Percentiles rank a stretch among this genome's conserved stretches.
Evolutionary conservation across 2,888 invertebrate species (phyloP).

Genomic region (Philonicus albiceps): DNA sequence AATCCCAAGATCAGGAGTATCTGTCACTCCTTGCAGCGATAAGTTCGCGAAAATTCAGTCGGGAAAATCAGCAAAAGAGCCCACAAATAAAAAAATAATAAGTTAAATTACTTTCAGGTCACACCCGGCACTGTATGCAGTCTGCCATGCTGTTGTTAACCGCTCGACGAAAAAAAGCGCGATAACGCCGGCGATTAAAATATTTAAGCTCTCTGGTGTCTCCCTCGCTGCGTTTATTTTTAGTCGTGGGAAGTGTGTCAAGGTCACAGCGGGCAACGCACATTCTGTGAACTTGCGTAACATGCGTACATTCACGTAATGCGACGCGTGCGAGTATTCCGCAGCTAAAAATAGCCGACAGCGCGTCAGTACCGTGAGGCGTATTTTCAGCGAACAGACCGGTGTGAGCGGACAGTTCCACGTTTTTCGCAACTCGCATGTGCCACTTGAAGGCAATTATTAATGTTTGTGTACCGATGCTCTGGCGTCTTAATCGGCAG

Average conservation of each 20-base stretch:
- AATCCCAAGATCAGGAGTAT: not conserved
- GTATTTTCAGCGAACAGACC: not conserved
- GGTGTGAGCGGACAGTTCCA: not conserved
- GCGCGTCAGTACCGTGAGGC: not conserved
- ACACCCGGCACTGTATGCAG: not conserved
- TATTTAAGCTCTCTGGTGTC: not conserved
- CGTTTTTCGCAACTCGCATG: not conserved
- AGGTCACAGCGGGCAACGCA: constrained; percentile 1
- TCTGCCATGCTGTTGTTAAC: not conserved
- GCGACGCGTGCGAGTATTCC: not conserved
- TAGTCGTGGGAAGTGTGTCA: constrained; percentile 24
- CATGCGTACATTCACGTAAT: constrained; percentile 1
- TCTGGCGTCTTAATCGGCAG: not conserved
- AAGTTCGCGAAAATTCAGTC: not conserved
- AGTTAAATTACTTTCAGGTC: not conserved
- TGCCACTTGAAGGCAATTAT: not conserved
- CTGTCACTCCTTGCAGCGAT: not conserved
- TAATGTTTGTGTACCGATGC: not conserved
- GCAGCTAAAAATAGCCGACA: not conserved
- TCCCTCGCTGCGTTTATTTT: not conserved
- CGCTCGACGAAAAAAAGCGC: not conserved
- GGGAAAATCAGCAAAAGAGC: not conserved
- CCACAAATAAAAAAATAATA: not conserved
- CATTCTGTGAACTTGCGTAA: constrained; percentile 9
- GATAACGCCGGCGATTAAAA: not conserved